Evolutionary conservation across 2,888 invertebrate genomes (phyloP).

Genomic region (Trachelus iudaicus): DNA sequence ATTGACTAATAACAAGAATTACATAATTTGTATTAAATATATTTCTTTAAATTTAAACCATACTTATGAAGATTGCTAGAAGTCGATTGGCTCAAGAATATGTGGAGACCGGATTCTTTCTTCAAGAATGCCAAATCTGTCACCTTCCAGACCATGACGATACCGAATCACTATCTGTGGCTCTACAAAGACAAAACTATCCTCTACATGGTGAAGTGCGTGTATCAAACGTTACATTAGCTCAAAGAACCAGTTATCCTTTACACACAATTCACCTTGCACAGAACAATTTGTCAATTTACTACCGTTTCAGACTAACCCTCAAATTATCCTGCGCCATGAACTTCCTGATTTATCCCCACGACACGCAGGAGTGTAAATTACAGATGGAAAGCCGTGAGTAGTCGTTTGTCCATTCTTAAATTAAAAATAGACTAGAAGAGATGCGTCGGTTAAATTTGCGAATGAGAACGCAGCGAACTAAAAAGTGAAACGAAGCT

Average conservation of each 20-base stretch:
- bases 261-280: background rate
- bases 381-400: slow-evolving; percentile 95
- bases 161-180: slow-evolving; percentile 94
- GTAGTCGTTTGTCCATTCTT: slow-evolving; percentile 61
- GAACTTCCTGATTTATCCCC: slow-evolving; percentile 95
- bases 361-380: slow-evolving; percentile 94
- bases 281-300: background rate
- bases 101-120: slow-evolving; percentile 95
- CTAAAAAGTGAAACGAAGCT: background rate
- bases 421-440: background rate
- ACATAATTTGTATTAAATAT: background rate
- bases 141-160: slow-evolving; percentile 94
- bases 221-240: slow-evolving; percentile 24
- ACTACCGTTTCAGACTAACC: slow-evolving; percentile 72
- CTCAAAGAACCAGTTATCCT: background rate
- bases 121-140: slow-evolving; percentile 95
- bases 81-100: slow-evolving; percentile 91
- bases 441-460: background rate
- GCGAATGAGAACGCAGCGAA: background rate
- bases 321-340: slow-evolving; percentile 90
- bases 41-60: background rate
- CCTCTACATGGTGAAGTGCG: slow-evolving; percentile 87
- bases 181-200: slow-evolving; percentile 88
- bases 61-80: slow-evolving; percentile 74
- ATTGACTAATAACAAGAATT: background rate